A percentile compares a stretch with the other conserved stretches of the same genome.
Conservation (phyloP, 23 tunicate genomes). For the Halocynthia aurantium region DNA sequence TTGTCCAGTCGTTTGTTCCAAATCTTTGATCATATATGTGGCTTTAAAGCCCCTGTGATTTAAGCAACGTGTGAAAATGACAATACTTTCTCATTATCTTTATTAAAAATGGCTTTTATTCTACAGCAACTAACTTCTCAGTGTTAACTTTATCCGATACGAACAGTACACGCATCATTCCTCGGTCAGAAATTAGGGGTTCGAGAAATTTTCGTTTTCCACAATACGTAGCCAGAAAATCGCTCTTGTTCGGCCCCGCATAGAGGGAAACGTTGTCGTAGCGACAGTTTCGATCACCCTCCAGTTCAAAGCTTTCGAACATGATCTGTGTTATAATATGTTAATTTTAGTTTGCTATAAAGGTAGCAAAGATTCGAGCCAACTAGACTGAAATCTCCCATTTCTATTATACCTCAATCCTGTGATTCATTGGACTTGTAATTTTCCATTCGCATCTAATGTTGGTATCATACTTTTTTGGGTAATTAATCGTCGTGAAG, state of each 20-base stretch:
- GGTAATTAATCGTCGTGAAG: slow-evolving; percentile 36
- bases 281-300: slow-evolving; percentile 35
- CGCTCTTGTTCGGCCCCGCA: slow-evolving; percentile 44
- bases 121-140: background rate
- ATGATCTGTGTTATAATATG: slow-evolving; percentile 26
- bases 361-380: too few species aligned
- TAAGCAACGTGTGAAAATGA: background rate
- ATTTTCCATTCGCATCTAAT: slow-evolving; percentile 67
- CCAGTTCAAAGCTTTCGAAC: slow-evolving; percentile 35
- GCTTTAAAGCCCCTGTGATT: slow-evolving; percentile 46
- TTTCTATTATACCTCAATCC: slow-evolving; percentile 23
- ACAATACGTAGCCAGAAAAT: slow-evolving; percentile 58
- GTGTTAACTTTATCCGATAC: slow-evolving; percentile 26
- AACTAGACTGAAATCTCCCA: too few species aligned
- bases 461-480: slow-evolving; percentile 16
- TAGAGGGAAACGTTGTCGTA: slow-evolving; percentile 50
- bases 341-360: too few species aligned
- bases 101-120: background rate
- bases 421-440: slow-evolving; percentile 1
- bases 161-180: slow-evolving; percentile 43
- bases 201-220: slow-evolving; percentile 12
- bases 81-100: too few species aligned
- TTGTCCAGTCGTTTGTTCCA: too few species aligned
- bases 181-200: slow-evolving; percentile 64
- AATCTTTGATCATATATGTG: slow-evolving; percentile 14